These are phyloP conservation scores for Drosophila melanica DNA, from an alignment of 1,140 invertebrate species.

Conservation along the genomic window DNA sequence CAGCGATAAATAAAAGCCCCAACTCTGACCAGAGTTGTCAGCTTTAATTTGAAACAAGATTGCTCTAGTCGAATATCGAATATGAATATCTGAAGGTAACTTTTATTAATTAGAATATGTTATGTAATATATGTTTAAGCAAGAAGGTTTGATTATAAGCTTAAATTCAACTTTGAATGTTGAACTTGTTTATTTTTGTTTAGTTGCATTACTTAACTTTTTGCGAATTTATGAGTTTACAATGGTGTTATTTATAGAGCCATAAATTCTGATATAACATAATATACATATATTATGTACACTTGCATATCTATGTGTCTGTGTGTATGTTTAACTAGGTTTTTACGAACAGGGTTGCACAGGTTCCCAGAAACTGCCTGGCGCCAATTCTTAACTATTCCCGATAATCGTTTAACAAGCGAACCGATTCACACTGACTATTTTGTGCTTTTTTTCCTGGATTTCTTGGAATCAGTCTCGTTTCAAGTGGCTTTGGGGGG, in stretches of 20 bases:
- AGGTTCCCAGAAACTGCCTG: conserved; percentile 18
- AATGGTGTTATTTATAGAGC: conserved; percentile 4
- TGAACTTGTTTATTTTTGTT: too few relatives aligned
- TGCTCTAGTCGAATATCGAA: too few relatives aligned
- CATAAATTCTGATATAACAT: conserved; percentile 10
- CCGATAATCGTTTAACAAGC: conserved; percentile 38
- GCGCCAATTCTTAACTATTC: conserved; percentile 48
- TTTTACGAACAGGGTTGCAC: neutral
- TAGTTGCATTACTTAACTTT: conserved; percentile 16
- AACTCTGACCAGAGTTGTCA: too few relatives aligned
- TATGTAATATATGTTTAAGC: too few relatives aligned
- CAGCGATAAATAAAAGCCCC: too few relatives aligned
- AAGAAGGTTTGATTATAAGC: too few relatives aligned
- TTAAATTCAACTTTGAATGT: too few relatives aligned
- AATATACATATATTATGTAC: conserved; percentile 1
- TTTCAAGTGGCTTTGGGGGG: conserved; percentile 19
- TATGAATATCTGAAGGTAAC: too few relatives aligned
- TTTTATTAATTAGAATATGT: too few relatives aligned
- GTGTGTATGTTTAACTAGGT: neutral
- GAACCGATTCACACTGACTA: conserved; percentile 30
- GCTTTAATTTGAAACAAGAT: neutral
- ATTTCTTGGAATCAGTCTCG: conserved; percentile 18
- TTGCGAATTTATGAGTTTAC: conserved; percentile 38
- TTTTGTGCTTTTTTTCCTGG: neutral
- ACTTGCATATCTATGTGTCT: neutral